These are phyloP conservation scores for Xenopus laevis DNA, from an alignment of 2,113 vertebrate genomes.

Conservation along the genomic window DNA sequence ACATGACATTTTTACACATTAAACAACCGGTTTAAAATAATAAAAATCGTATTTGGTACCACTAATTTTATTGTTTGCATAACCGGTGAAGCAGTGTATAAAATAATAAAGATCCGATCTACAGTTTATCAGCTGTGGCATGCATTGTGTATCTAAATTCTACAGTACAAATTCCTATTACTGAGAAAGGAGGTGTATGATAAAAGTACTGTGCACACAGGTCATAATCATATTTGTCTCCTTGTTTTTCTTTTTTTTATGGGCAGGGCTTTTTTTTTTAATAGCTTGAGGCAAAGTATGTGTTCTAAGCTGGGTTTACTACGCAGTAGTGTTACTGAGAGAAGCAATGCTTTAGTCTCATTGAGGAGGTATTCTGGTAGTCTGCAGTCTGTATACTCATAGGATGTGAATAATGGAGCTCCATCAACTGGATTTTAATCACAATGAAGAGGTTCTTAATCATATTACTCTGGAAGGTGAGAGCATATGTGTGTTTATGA, in stretches of 20 bases:
- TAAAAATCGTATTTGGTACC: too few relatives aligned
- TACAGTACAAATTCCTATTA: not conserved
- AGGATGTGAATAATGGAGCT: constrained; percentile 16
- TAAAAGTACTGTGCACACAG: constrained; percentile 3
- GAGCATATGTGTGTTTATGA: constrained; percentile 12
- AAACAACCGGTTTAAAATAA: too few relatives aligned
- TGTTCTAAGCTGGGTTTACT: constrained; percentile 12
- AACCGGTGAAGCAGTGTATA: too few relatives aligned
- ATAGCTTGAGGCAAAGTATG: constrained; percentile 25
- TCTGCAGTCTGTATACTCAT: not conserved
- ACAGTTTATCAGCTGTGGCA: not conserved
- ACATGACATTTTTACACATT: too few relatives aligned
- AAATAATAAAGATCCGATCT: too few relatives aligned
- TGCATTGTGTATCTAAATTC: not conserved
- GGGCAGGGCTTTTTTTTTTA: constrained; percentile 44
- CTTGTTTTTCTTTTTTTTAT: not conserved
- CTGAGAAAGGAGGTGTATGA: not conserved
- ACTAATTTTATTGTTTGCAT: too few relatives aligned
- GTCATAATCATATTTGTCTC: not conserved
- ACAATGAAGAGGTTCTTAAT: constrained; percentile 63
- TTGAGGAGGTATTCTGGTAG: not conserved
- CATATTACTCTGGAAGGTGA: constrained; percentile 62
- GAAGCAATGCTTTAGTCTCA: not conserved
- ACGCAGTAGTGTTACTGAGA: constrained; percentile 20
- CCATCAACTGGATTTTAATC: constrained; percentile 42